These are phyloP conservation scores for Coleophora flavipennella DNA, from an alignment of 2,888 invertebrate genomes.

Conservation along the genomic window DNA sequence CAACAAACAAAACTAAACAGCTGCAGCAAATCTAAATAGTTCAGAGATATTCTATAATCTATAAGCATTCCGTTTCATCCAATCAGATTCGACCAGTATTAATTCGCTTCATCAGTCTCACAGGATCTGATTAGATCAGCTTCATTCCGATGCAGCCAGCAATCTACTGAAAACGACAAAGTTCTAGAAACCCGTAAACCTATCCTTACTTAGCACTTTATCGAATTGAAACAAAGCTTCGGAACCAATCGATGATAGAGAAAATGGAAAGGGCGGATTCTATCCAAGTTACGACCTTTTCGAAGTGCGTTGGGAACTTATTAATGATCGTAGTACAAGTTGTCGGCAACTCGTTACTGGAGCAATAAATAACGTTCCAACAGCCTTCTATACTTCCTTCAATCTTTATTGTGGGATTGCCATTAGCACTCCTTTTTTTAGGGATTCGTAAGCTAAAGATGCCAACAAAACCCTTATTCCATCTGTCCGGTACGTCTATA, in stretches of 20 bases:
- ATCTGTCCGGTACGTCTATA: too few relatives aligned
- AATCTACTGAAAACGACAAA: slow-evolving; percentile 16
- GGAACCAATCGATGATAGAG: slow-evolving; percentile 16
- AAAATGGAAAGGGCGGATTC: slow-evolving; percentile 25
- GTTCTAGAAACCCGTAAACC: slow-evolving; percentile 18
- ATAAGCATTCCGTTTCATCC: slow-evolving; percentile 10
- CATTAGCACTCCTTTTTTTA: slow-evolving; percentile 18
- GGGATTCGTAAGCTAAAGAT: too few relatives aligned
- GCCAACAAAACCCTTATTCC: too few relatives aligned
- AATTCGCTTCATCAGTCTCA: slow-evolving; percentile 51
- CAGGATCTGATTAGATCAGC: slow-evolving; percentile 46
- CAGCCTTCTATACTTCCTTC: slow-evolving; percentile 33
- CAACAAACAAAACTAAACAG: too few relatives aligned
- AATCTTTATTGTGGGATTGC: slow-evolving; percentile 32
- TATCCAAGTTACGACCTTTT: slow-evolving; percentile 30
- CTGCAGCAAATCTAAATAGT: too few relatives aligned
- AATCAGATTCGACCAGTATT: slow-evolving; percentile 45
- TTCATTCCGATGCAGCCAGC: slow-evolving; percentile 29
- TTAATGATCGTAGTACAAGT: slow-evolving; percentile 51
- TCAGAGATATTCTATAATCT: too few relatives aligned
- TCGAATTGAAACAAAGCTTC: slow-evolving; percentile 14
- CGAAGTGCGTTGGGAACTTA: slow-evolving; percentile 32
- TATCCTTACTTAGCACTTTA: slow-evolving; percentile 26
- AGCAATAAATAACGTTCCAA: slow-evolving; percentile 48
- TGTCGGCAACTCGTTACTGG: slow-evolving; percentile 46